Evolutionary conservation across 2,888 invertebrate genomes (phyloP), one percentile per base, ranked within the genome.

Genomic region (Pseudanteris insignis): DNA sequence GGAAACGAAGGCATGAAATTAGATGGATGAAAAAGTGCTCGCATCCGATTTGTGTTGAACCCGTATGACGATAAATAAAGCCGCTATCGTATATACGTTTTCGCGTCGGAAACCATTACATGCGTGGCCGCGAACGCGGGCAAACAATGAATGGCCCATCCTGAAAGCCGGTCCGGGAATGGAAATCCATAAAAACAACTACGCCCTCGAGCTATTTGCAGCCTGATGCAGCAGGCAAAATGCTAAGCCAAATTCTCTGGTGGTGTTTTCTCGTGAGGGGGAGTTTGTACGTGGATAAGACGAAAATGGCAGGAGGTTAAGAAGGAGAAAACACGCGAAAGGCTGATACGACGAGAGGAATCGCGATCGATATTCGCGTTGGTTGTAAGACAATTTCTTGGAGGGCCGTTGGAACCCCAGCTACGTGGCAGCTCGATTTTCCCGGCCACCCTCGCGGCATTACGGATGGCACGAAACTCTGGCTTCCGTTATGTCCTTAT

Each of bases 371-470:
- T 77, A 75, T 67, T 57, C 63, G 55, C 61, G 64, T 62, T 62
- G 66, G 70, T 67, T 67, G 68, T 70, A 75, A 76, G 77, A 78
- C 75, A 76, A 77, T 77, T 76, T 76, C 74, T 74, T 67, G 58
- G 63, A 63, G 70, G 72, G 72, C 65, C 64, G 55, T 53, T 44
- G 61, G 37, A 36, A 14, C 50, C 50, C 50, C 29, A 36, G 29
- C 29, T 30, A 40, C 36, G 29, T 34, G 10, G 34, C 48, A 34
- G 47, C 47, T 54, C 59, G 51, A 47, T 53, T 53, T 53, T 53
- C 53, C n/a, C 55, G 53, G 51, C 47, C 51, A 50, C 51, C 44
- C 55, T 50, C 41, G 21, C 33, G 18, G 30, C 40, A 46, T 54
- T 54, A 54, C 38, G 46, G 53, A 58, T 59, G 57, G 53, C 53